Evolutionary conservation across 2,797 vertebrate species (phyloP).

Genomic region (Syndactyla subalaris): DNA sequence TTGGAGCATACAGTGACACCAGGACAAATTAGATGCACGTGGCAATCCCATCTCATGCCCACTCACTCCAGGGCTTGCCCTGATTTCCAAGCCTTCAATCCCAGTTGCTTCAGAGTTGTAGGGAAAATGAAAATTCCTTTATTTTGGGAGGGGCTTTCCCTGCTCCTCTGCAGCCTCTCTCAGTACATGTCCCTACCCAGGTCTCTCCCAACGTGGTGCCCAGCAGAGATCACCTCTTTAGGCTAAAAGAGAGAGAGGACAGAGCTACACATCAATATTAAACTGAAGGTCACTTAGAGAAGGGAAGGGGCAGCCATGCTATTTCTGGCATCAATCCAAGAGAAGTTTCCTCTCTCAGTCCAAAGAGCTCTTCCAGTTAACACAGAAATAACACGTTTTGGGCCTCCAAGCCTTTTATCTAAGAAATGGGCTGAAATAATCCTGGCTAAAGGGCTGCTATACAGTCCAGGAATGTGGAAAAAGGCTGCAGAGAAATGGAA

Average conservation of each 20-base stretch:
- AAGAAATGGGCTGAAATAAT: background rate
- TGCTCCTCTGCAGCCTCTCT: background rate
- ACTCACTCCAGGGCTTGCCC: background rate
- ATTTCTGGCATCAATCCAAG: background rate
- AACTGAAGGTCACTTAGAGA: slow-evolving; percentile 30
- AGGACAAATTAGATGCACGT: fast-evolving
- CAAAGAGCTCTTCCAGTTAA: background rate
- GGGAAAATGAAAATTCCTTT: background rate
- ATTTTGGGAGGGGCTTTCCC: background rate
- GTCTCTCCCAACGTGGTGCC: background rate
- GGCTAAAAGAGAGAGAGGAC: background rate
- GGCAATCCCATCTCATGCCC: background rate
- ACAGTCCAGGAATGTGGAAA: fast-evolving
- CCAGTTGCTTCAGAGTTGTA: background rate
- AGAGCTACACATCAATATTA: background rate
- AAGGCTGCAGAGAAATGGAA: background rate
- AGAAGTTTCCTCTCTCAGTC: background rate
- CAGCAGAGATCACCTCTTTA: background rate
- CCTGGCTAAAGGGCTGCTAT: background rate
- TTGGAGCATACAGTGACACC: background rate
- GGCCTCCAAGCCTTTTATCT: background rate
- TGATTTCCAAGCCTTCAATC: background rate
- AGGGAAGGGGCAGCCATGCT: background rate
- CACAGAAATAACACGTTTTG: background rate
- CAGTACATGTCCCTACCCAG: background rate